Conservation (phyloP, 2,888 invertebrate genomes). For the Harpalus rufipes region DNA sequence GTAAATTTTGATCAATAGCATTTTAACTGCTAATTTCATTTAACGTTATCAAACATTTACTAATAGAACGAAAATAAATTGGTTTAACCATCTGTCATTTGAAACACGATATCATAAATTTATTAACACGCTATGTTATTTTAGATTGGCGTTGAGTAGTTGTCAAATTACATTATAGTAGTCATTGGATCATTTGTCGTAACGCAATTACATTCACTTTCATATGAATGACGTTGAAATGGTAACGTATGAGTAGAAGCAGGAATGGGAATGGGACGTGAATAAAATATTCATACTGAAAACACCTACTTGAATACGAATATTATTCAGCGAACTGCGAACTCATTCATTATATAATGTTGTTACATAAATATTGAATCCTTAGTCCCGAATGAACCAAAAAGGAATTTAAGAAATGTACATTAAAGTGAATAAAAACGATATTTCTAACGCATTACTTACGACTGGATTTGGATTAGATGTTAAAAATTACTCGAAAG, state of each 20-base stretch:
- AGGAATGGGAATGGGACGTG: background rate
- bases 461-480: too few species aligned
- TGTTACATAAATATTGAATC: background rate
- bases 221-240: background rate
- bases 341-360: background rate
- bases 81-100: background rate
- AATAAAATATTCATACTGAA: background rate
- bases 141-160: background rate
- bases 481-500: too few species aligned
- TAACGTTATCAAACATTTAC: background rate
- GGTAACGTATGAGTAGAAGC: background rate
- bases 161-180: background rate
- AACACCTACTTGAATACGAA: background rate
- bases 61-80: background rate
- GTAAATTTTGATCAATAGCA: constrained; percentile 14
- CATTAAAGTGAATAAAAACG: too few species aligned
- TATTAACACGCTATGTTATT: background rate
- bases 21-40: constrained; percentile 27
- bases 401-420: background rate
- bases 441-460: too few species aligned
- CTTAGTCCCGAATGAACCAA: background rate
- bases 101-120: background rate
- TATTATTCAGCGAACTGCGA: background rate
- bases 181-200: background rate
- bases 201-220: background rate